Conservation (phyloP, 1,140 invertebrate species). For the Caenorhabditis elegans region DNA sequence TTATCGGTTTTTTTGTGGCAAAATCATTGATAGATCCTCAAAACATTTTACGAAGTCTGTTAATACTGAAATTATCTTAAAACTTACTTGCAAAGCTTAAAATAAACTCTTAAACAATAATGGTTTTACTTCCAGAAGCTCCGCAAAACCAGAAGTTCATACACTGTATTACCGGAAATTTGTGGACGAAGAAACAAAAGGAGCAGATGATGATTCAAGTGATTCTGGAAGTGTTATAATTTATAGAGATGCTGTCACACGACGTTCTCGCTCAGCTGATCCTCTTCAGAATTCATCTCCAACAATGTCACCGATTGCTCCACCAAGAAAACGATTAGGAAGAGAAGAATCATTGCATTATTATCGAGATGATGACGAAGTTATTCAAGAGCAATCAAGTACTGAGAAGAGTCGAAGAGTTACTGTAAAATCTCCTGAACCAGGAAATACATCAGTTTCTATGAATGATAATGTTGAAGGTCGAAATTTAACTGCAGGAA, state of each 20-base stretch:
- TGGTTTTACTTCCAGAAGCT: neutral
- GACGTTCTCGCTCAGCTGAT: neutral
- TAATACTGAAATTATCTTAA: too few species aligned
- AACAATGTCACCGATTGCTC: neutral
- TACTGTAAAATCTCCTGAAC: constrained; percentile 4
- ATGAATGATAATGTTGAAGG: neutral
- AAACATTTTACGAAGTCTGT: too few species aligned
- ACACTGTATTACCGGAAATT: constrained; percentile 13
- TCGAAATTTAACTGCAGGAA: neutral
- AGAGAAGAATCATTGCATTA: constrained; percentile 19
- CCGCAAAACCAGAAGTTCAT: neutral
- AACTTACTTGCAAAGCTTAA: too few species aligned
- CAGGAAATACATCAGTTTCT: neutral
- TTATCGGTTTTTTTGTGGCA: too few species aligned
- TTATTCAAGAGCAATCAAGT: neutral
- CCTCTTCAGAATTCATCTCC: neutral
- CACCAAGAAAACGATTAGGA: neutral
- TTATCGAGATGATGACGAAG: constrained; percentile 21
- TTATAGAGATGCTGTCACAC: neutral
- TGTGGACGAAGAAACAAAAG: neutral
- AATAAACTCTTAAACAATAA: too few species aligned
- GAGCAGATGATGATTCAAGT: constrained; percentile 13
- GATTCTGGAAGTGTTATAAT: constrained; percentile 20
- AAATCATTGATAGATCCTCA: too few species aligned
- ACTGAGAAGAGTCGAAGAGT: neutral